Evolutionary conservation across 2,113 vertebrate species (phyloP), one percentile per base, ranked within the genome.

Genomic region (Emydura subglobosa): DNA sequence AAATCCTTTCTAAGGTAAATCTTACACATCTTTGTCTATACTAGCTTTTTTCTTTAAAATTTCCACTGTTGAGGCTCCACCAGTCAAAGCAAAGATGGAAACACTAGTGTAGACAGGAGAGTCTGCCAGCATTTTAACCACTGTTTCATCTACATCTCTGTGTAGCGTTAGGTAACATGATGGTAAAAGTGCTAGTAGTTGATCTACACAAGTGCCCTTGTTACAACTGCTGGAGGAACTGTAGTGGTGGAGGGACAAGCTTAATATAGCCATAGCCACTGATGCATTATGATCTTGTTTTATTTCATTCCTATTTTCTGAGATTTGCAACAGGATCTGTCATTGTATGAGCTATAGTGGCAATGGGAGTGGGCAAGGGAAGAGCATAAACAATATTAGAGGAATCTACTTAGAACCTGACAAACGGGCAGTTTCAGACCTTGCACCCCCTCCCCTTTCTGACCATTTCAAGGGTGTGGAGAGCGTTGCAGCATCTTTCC

Each of bases 1-100:
- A 87, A 97, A 96, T 96, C 97, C 94, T 89, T 95, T 95, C 86
- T 91, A 87, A 96, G 93, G 93, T 86, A 89, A 96, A 83, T 27
- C 65, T 76, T 91, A 85, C 92, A 83, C 91, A 95, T 93, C 95
- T 95, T 95, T 88, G 95, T 95, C 87, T 96, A 16, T 1, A 0
- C 79, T 12, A 81, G 80, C 82, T 90, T 76, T 22, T 14, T 1
- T 44, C 88, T 83, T 85, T 57, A 21, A 22, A 29, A 27, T 55
- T 76, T 68, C 61, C 44, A 10, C 53, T 25, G 25, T 3, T 14
- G 91, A 94, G 53, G 57, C 82, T 59, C 47, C 89, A 83, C 83
- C 87, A 55, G 83, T 85, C 29, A 1, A 81, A 24, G 93, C 59
- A 34, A 82, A 19, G 51, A 85, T 92, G 42, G 91, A 51, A 39